These are phyloP conservation scores for Mormyrus proboscirostris DNA, from an alignment of 2,797 vertebrate genomes.

Conservation along the genomic window DNA sequence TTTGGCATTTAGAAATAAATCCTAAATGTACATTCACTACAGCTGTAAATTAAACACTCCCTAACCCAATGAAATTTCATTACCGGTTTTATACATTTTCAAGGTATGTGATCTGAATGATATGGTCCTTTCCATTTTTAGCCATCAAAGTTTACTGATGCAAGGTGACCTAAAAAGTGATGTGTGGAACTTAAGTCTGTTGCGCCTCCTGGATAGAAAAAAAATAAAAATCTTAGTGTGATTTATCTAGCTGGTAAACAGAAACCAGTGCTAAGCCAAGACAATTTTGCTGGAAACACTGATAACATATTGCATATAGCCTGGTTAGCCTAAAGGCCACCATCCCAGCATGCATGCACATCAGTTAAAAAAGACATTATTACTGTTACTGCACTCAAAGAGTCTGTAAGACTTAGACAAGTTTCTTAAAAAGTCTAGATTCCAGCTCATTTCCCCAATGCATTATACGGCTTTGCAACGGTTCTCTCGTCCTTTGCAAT, in stretches of 20 bases:
- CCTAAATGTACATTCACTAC: background rate
- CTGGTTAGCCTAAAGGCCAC: background rate
- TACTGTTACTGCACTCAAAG: background rate
- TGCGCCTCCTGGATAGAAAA: background rate
- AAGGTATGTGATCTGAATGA: background rate
- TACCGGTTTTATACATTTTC: background rate
- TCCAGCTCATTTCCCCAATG: slow-evolving; percentile 8
- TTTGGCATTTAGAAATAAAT: background rate
- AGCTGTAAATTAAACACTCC: background rate
- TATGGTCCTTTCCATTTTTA: background rate
- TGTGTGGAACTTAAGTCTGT: background rate
- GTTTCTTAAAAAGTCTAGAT: background rate
- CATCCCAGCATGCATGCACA: background rate
- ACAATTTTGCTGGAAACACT: background rate
- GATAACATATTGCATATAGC: background rate
- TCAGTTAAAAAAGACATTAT: background rate
- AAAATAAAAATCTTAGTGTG: slow-evolving; percentile 7
- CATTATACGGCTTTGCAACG: background rate
- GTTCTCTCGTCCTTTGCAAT: background rate
- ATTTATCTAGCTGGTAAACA: background rate
- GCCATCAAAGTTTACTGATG: background rate
- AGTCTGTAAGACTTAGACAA: background rate
- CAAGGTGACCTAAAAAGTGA: background rate
- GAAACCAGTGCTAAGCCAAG: background rate
- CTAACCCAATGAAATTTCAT: background rate